Evolutionary conservation across 2,888 invertebrate species (phyloP), one percentile per base, ranked within the genome.

Genomic region (Carabus problematicus): DNA sequence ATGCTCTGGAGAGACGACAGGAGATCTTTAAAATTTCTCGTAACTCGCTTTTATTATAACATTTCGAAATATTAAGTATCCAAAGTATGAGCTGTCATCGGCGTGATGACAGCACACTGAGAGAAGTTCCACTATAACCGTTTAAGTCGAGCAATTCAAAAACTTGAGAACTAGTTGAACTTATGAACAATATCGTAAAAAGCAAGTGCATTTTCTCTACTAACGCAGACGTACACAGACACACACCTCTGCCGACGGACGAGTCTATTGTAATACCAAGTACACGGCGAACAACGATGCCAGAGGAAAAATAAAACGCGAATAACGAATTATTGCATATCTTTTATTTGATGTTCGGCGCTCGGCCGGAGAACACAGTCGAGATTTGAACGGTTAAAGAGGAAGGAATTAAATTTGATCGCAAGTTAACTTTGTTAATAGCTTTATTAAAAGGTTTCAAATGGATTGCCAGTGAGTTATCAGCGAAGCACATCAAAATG

Each of bases 181-280:
- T 64, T 64, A 64, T 64, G 55, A 64, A 55, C 55, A 56, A 64
- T 64, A 64, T 64, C 64, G 64, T 64, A 64, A 64, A 64, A 64
- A 64, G 42, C 45, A 56, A 64, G 29, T 64, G 43, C 55, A 64
- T 56, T 54, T 55, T 56, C 40, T 29, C 29, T 64, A 41, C 42
- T 40, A n/a, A 8, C 49, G n/a, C 49, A 12, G 4, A 11, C 43
- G 49, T 49, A 12, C 49, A 16, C 49, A 49, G 12, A 49, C 49
- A 0, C 29, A 3, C 29, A 29, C 29, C 29, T 6, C 29, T 29
- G 3, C 6, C 6, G 6, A 6, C 6, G 29, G 29, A 29, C 29
- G 18, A 52, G 18, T 52, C 52, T 16, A 52, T 52, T 52, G 52
- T n/a, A 12, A 47, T 8, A 14, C 47, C 9, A 49, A 49, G 8